Evolutionary conservation across 1,140 invertebrate species (phyloP).

Genomic region (Oscheius sp.): DNA sequence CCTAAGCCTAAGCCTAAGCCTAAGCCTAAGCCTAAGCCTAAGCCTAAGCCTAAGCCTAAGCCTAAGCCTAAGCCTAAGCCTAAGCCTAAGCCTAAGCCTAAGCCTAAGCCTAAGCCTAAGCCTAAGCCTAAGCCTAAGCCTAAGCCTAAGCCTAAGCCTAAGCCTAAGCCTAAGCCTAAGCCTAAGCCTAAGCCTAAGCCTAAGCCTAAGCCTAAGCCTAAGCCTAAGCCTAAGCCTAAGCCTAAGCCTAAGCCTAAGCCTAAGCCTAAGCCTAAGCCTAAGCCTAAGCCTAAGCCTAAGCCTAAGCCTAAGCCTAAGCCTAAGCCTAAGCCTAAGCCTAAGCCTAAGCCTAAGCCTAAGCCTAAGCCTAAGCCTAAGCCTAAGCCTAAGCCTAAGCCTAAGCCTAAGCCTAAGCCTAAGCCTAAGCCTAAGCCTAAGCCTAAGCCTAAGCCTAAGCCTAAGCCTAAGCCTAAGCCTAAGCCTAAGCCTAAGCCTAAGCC

Average conservation of each 20-base stretch:
- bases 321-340: background rate
- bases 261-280: background rate
- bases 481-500: background rate
- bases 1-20: slow-evolving; percentile 2
- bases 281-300: background rate
- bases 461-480: background rate
- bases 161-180: background rate
- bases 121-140: background rate
- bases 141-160: background rate
- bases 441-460: background rate
- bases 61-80: background rate
- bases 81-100: background rate
- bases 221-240: background rate
- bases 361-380: background rate
- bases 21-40: background rate
- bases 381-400: background rate
- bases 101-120: background rate
- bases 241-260: background rate
- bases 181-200: background rate
- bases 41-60: background rate
- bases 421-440: background rate
- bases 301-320: background rate
- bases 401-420: background rate
- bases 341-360: background rate
- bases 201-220: background rate